Base-by-base conservation (phyloP, 2,113 vertebrate species). In the Saimiri boliviensis region DNA sequence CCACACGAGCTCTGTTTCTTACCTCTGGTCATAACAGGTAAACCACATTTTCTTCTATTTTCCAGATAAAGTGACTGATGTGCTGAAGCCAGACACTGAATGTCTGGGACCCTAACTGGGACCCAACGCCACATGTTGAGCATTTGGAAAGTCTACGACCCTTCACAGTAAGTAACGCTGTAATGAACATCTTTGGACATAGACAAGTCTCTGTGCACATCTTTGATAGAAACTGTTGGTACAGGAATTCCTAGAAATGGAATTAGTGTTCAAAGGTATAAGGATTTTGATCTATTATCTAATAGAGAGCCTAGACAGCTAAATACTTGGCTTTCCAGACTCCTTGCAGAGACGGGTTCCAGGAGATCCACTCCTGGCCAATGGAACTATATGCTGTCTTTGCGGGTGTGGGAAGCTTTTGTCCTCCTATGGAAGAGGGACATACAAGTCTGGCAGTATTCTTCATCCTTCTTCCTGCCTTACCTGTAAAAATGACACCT, bases 101-200 rank as follows among this genome's bases (percentile, higher is more conserved):
- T 8, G 21, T 17, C 11, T 8, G 30, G 6, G 23, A 0, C 21
- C 25, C 37, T 2, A 6, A 1, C 1, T 58, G 47, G 60, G 42
- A 37, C 27, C 73, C 40, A n/a, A 58, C 16, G 4, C 19, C 0
- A 1, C 13, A 13, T 5, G 45, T 6, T 25, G 68, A 73, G 14
- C 63, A 35, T 4, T 3, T 32, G 49, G 56, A 54, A 8, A n/a
- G 13, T 40, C n/a, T 27, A 19, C 14, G 37, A 56, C 40, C 37
- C 35, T 83, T 58, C 40, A 81, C 30, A 32, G 5, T 13, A 23
- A 32, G 37, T 54, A 20, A 35, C 23, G 0, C 40, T 1, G 10
- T 32, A n/a, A 25, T 6, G 11, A 27, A 25, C 49, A 27, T 58
- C 81, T 70, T 3, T 60, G 66, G 42, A 79, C 49, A 10, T 5